A percentile compares a stretch with the other conserved stretches of the same genome.
phyloP scores from a whole-genome alignment of 2,113 vertebrate genomes.

The Daboia siamensis region DNA sequence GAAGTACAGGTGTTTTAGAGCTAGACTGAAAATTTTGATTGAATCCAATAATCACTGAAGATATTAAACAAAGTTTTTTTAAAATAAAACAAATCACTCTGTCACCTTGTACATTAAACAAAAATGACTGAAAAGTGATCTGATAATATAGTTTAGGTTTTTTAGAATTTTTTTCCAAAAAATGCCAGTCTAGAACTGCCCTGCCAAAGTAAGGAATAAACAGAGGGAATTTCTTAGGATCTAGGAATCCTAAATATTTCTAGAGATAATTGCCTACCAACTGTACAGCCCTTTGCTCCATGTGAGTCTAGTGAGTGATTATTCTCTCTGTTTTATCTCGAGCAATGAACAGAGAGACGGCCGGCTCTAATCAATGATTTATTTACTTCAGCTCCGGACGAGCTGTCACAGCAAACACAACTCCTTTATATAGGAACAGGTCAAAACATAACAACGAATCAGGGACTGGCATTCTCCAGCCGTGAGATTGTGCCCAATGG shows the following conservation, averaged over 20 bases:
- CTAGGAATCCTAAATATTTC: background rate
- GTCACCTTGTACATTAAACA: background rate
- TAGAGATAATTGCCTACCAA: background rate
- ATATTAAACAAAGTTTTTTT: background rate
- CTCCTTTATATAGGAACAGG: no score
- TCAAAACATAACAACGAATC: no score
- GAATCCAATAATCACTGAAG: background rate
- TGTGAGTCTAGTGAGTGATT: background rate
- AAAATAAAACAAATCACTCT: background rate
- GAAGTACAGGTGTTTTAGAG: background rate
- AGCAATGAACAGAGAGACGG: no score
- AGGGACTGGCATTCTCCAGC: no score
- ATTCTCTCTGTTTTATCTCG: no score
- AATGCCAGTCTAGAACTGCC: background rate
- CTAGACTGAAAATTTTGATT: background rate
- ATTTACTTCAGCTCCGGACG: no score
- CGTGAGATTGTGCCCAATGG: no score
- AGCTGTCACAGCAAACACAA: no score
- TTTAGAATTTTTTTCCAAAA: background rate
- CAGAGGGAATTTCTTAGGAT: background rate
- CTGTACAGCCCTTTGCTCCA: background rate
- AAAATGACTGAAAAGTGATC: background rate
- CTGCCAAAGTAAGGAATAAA: background rate
- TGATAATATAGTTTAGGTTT: background rate
- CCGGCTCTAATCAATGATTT: no score